Conservation (phyloP, 2,113 vertebrate genomes). For the Aleadryas rufinucha region DNA sequence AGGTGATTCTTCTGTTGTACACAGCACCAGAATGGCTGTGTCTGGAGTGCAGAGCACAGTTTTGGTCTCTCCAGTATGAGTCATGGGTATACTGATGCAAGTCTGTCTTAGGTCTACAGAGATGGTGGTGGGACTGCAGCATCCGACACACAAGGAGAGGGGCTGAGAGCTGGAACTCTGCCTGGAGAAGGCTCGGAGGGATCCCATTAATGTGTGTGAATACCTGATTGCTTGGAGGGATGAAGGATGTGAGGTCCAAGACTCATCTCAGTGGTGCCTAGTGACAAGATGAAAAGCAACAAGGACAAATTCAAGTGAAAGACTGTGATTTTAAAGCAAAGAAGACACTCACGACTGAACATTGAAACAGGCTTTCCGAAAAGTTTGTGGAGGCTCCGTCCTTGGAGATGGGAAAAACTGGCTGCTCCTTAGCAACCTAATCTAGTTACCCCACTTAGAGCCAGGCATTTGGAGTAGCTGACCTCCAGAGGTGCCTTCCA, state of each 20-base stretch:
- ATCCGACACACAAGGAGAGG: neutral
- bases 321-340: neutral
- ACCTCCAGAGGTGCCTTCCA: neutral
- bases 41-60: neutral
- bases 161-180: neutral
- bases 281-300: neutral
- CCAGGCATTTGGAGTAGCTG: neutral
- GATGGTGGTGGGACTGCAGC: neutral
- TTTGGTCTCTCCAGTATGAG: neutral
- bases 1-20: neutral
- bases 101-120: neutral
- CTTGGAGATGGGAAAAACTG: neutral
- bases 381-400: neutral
- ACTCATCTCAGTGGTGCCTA: neutral
- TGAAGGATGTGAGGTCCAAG: neutral
- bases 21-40: neutral
- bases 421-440: neutral
- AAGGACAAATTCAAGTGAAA: neutral
- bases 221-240: neutral
- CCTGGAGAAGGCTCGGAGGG: fast-evolving
- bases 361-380: neutral
- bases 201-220: neutral
- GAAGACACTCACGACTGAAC: too few relatives aligned
- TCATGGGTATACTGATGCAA: neutral
- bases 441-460: neutral